Percentiles rank a stretch among this genome's conserved stretches.
Conservation (phyloP, 2,888 invertebrate genomes). For the Atherix ibis region DNA sequence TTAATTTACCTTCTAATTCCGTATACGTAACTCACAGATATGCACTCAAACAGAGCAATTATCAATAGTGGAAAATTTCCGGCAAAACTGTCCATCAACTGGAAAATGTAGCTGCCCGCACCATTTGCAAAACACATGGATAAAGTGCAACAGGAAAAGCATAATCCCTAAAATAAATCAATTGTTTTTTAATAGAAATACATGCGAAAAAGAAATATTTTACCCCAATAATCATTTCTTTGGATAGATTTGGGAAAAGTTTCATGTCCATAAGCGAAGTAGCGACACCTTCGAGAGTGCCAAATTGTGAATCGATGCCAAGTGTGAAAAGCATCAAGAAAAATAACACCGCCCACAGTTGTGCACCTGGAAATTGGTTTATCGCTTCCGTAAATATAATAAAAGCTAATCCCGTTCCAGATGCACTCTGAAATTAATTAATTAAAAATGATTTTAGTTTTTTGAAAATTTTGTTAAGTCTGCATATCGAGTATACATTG, state of each 20-base stretch:
- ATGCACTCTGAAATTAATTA: slow-evolving; percentile 57
- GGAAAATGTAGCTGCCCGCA: slow-evolving; percentile 84
- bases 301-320: slow-evolving; percentile 94
- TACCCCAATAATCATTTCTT: slow-evolving; percentile 71
- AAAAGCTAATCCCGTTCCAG: slow-evolving; percentile 91
- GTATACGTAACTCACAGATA: slow-evolving; percentile 87
- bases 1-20: slow-evolving; percentile 69
- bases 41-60: slow-evolving; percentile 83
- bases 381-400: slow-evolving; percentile 97
- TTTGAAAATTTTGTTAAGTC: not conserved
- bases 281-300: slow-evolving; percentile 87
- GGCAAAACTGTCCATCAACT: slow-evolving; percentile 85
- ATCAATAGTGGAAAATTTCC: slow-evolving; percentile 85
- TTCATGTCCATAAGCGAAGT: slow-evolving; percentile 94
- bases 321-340: slow-evolving; percentile 93
- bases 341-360: slow-evolving; percentile 91
- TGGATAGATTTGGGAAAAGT: slow-evolving; percentile 76
- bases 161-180: slow-evolving; percentile 35
- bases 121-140: slow-evolving; percentile 88
- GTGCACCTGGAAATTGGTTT: slow-evolving; percentile 91
- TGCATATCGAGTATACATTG: slow-evolving; percentile 44
- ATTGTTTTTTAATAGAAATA: not conserved
- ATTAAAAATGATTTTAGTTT: slow-evolving; percentile 1
- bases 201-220: slow-evolving; percentile 6
- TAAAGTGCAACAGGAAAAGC: slow-evolving; percentile 62